Base-by-base conservation (phyloP, 2,797 vertebrate species). In the Dallia pectoralis region DNA sequence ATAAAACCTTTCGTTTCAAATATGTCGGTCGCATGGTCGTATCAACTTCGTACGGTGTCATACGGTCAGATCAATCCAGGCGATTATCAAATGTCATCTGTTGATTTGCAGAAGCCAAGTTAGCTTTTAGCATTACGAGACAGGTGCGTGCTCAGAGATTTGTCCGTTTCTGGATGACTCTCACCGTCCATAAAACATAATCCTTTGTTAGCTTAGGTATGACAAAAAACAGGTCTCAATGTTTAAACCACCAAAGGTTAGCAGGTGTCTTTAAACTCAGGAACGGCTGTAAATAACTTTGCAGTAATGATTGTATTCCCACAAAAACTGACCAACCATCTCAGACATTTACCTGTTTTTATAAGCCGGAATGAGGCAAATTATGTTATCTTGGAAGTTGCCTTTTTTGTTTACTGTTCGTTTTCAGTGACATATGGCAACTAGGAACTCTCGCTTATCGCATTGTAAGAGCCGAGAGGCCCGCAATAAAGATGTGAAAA, bases 361-460 rank as follows among this genome's bases (percentile, higher is more conserved):
- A 53, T 71, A 7, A 62, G 32, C 59, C 29, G 70, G 77, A 29
- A 30, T 5, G 29, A 66, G 44, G 51, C 16, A 30, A 61, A 16
- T 22, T 8, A 73, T 71, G 68, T 78, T 73, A 77, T 82, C 79
- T 16, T 79, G 27, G 64, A 2, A 36, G 70, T 71, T 29, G 56
- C 69, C 72, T 79, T 78, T 88, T 82, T 67, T 72, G 82, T 91
- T 90, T 90, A 91, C 78, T 73, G 72, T 66, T 49, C 7, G 44
- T 51, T 36, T 75, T 75, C 71, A 68, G 84, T 74, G 80, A 84
- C 91, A 91, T 86, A 90, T 87, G 89, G 82, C 87, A 84, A 76
- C 77, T 85, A 70, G 79, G 65, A 4, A 22, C 64, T 36, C 71
- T 70, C 40, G 68, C 77, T 77, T 86, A 88, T 89, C 74, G 2